These are phyloP conservation scores for Nemapogon koenigi DNA, from an alignment of 2,888 invertebrate species.

Conservation along the genomic window DNA sequence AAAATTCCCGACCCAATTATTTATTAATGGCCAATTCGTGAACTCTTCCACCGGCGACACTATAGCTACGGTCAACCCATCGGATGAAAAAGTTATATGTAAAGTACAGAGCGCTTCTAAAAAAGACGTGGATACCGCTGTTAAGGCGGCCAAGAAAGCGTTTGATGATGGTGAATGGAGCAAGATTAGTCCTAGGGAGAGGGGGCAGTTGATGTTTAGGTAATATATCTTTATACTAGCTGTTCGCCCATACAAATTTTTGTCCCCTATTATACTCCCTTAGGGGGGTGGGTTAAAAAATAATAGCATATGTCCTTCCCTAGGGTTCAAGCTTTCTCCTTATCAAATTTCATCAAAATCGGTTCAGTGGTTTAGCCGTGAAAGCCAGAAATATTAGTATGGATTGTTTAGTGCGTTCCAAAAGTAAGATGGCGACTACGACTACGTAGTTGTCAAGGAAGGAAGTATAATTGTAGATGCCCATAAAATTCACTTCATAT, in stretches of 20 bases:
- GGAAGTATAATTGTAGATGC: too few species aligned
- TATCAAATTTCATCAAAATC: too few species aligned
- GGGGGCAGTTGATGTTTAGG: constrained; percentile 84
- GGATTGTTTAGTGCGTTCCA: too few species aligned
- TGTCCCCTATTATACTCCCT: too few species aligned
- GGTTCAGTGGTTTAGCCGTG: too few species aligned
- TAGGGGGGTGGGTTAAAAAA: too few species aligned
- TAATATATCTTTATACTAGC: constrained; percentile 41
- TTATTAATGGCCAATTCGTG: constrained; percentile 90
- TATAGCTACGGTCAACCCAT: constrained; percentile 79
- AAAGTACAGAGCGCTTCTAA: constrained; percentile 74
- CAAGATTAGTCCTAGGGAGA: constrained; percentile 91
- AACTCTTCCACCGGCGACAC: constrained; percentile 73
- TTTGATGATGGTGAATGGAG: constrained; percentile 92
- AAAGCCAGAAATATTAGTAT: too few species aligned
- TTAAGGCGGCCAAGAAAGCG: constrained; percentile 85
- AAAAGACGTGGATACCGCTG: constrained; percentile 88
- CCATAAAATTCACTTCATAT: background rate
- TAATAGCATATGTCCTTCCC: too few species aligned
- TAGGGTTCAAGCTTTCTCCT: too few species aligned
- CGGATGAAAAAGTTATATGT: constrained; percentile 82
- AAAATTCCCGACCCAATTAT: constrained; percentile 87
- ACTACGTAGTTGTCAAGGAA: too few species aligned
- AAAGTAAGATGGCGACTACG: too few species aligned
- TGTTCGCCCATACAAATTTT: too few species aligned